These are phyloP conservation scores for Pyrrhosoma nymphula DNA, from an alignment of 2,888 invertebrate genomes.

Conservation along the genomic window DNA sequence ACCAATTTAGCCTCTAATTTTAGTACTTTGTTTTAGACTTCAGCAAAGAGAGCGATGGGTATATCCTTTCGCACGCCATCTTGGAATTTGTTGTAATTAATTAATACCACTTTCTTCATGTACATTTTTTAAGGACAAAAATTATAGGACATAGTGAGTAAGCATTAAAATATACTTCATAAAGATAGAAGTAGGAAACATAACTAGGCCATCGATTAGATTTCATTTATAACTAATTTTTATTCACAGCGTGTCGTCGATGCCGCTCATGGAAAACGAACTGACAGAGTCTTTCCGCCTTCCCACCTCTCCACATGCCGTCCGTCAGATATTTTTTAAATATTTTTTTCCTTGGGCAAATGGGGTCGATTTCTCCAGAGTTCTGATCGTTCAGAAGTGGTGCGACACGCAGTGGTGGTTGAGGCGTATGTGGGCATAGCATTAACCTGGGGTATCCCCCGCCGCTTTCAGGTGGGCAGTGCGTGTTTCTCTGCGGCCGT, in stretches of 20 bases:
- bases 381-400: neutral
- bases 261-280: neutral
- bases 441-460: neutral
- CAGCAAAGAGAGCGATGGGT: too few species aligned
- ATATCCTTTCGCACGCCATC: too few species aligned
- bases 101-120: too few species aligned
- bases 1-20: too few species aligned
- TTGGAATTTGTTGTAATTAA: too few species aligned
- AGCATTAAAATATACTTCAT: too few species aligned
- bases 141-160: too few species aligned
- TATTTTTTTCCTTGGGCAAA: neutral
- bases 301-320: neutral
- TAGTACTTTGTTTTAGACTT: too few species aligned
- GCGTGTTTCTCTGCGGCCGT: neutral
- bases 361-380: neutral
- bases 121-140: too few species aligned
- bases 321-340: neutral
- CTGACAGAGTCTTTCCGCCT: neutral
- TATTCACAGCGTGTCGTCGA: neutral
- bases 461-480: neutral
- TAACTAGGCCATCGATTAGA: too few species aligned
- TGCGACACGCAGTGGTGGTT: neutral
- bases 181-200: too few species aligned
- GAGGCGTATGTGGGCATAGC: neutral
- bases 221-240: neutral